A percentile compares a stretch with the other conserved stretches of the same genome.
phyloP scores from a whole-genome alignment of 2,797 vertebrate species.

The Microcaecilia unicolor region DNA sequence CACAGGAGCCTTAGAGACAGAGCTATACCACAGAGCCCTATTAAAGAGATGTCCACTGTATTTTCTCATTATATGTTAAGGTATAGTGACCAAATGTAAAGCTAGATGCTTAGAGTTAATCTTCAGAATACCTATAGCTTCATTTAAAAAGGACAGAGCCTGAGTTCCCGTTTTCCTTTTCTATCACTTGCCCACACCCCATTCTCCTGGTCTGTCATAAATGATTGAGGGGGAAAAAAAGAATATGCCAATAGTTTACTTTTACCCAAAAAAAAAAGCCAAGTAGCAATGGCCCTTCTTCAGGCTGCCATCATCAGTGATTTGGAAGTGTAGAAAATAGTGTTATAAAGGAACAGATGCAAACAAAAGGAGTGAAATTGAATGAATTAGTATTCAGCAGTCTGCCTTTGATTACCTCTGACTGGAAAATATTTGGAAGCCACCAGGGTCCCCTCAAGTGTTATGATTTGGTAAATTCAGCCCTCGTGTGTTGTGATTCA shows the following conservation, averaged over 20 bases:
- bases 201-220: constrained; percentile 30
- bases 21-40: no score
- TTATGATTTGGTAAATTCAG: constrained; percentile 72
- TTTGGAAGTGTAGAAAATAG: constrained; percentile 61
- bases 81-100: no score
- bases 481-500: constrained; percentile 66
- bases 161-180: no score
- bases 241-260: constrained; percentile 20
- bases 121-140: no score
- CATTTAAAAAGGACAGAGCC: no score
- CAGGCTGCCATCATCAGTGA: constrained; percentile 34
- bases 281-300: not conserved
- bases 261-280: constrained; percentile 14
- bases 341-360: constrained; percentile 75
- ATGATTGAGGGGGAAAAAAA: no score
- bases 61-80: no score
- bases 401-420: constrained; percentile 94
- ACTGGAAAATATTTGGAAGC: constrained; percentile 86
- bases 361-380: constrained; percentile 91
- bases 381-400: constrained; percentile 83
- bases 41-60: no score
- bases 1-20: no score
- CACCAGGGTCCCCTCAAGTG: constrained; percentile 86
- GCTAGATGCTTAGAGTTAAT: no score
- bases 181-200: no score